phyloP scores from a whole-genome alignment of 2,888 invertebrate species.

The Liopterus haemorrhoidalis region DNA sequence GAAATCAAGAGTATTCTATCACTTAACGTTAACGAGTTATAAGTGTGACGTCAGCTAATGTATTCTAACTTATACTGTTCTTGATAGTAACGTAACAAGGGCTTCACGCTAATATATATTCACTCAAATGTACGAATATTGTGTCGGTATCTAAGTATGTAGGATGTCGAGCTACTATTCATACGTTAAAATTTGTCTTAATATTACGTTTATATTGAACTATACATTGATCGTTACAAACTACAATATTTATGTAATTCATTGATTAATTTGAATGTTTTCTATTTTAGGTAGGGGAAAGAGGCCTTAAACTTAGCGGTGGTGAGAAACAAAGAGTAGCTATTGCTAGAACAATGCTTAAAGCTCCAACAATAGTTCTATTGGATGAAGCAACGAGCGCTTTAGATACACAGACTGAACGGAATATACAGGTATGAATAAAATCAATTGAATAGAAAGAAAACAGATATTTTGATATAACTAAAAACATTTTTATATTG shows the following conservation, averaged over 20 bases:
- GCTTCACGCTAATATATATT: no score
- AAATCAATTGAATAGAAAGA: no score
- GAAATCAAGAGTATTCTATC: no score
- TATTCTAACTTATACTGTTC: no score
- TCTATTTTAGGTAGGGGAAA: slow-evolving; percentile 74
- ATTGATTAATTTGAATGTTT: slow-evolving; percentile 14
- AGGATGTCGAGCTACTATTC: not conserved
- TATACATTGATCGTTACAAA: no score
- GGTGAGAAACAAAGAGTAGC: slow-evolving; percentile 98
- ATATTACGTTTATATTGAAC: not conserved
- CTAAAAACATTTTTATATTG: slow-evolving; percentile 4
- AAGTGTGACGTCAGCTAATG: no score
- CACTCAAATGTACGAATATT: no score
- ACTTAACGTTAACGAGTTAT: no score
- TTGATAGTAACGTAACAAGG: no score
- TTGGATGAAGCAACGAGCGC: slow-evolving; percentile 95
- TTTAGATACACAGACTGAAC: slow-evolving; percentile 90
- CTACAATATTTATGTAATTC: slow-evolving; percentile 14
- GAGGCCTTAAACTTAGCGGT: slow-evolving; percentile 90
- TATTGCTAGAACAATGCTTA: slow-evolving; percentile 90
- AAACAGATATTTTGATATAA: not conserved
- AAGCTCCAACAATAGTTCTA: slow-evolving; percentile 83
- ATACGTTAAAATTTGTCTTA: not conserved
- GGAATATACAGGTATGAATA: slow-evolving; percentile 68
- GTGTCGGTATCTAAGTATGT: not conserved